Conservation (phyloP, 2,797 vertebrate species). For the Coluber constrictor region DNA sequence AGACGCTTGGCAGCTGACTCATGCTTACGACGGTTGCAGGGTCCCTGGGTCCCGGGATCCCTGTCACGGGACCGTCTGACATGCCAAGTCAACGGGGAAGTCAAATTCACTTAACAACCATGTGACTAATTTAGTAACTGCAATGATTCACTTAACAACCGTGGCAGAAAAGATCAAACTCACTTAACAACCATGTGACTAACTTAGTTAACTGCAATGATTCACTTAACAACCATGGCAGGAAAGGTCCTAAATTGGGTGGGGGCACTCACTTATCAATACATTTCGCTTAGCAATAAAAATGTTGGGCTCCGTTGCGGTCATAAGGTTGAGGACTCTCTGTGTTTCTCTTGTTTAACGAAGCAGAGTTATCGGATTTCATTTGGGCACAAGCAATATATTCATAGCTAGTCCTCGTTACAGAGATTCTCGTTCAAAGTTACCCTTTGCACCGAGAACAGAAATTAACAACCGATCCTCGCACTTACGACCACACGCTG, state of each 20-base stretch:
- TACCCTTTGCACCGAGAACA: rapidly evolving
- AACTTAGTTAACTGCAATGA: neutral
- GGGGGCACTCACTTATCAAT: neutral
- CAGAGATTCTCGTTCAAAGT: neutral
- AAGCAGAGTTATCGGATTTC: neutral
- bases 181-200: neutral
- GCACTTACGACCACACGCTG: neutral
- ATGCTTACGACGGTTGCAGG: neutral
- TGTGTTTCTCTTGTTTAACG: neutral
- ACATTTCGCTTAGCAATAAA: neutral
- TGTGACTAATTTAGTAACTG: neutral
- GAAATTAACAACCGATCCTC: neutral
- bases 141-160: neutral
- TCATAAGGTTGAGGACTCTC: no score
- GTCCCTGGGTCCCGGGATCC: neutral
- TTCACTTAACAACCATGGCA: neutral
- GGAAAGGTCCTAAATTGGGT: neutral
- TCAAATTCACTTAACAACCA: neutral
- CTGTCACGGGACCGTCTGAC: no score
- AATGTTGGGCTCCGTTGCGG: neutral
- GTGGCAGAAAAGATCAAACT: neutral
- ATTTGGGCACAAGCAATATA: neutral
- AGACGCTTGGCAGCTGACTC: neutral
- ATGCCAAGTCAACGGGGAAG: no score
- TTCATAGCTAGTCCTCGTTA: neutral